Evolutionary conservation across 2,113 vertebrate genomes (phyloP).

Genomic region (Protobothrops flavoviridis): DNA sequence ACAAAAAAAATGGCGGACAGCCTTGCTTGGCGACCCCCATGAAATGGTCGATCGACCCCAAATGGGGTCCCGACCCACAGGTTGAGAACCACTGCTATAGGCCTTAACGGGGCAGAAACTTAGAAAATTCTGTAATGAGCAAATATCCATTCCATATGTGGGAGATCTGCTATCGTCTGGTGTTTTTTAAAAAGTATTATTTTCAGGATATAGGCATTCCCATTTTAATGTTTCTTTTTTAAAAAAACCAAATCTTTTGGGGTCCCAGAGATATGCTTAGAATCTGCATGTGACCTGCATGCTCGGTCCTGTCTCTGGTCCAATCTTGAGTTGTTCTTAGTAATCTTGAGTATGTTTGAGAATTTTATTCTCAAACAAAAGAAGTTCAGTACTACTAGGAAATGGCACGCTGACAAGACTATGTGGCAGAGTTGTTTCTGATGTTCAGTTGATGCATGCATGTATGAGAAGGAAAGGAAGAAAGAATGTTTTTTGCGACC

Average conservation of each 20-base stretch:
- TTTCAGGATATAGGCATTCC: neutral
- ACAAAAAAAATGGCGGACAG: too few species aligned
- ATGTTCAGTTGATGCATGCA: neutral
- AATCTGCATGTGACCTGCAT: neutral
- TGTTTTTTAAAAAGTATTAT: neutral
- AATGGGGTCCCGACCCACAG: too few species aligned
- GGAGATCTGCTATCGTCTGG: neutral
- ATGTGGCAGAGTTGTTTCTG: neutral
- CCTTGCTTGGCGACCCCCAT: too few species aligned
- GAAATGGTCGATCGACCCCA: too few species aligned
- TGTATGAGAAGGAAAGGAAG: rapidly evolving
- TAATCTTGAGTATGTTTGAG: neutral
- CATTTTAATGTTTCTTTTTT: neutral
- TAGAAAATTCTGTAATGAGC: too few species aligned
- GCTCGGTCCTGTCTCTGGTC: neutral
- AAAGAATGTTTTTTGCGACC: rapidly evolving
- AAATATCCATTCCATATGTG: too few species aligned
- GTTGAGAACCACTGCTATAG: too few species aligned
- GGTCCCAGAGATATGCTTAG: neutral
- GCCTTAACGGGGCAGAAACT: too few species aligned
- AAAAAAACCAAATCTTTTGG: neutral
- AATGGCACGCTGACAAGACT: neutral
- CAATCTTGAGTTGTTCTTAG: neutral
- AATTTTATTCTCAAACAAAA: neutral
- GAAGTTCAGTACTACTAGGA: neutral